Evolutionary conservation across 1,140 invertebrate genomes (phyloP), one percentile per base, ranked within the genome.

Genomic region (Drosophila tropicalis): DNA sequence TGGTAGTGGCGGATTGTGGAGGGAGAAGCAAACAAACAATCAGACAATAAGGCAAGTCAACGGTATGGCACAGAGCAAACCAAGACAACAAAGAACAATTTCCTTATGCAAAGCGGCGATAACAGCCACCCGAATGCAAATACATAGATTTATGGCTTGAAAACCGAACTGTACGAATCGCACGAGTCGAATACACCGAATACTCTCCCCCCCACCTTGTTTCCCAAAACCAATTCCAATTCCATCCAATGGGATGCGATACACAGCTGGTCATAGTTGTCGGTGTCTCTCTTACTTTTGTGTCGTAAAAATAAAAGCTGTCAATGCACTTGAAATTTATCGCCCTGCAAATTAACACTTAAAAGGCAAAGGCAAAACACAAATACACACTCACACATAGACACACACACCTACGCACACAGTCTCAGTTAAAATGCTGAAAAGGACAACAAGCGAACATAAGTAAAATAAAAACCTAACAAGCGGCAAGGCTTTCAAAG

Each of bases 241-340:
- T 41, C 56, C 58, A 36, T 19, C 68, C 62, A 25, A 74, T 64
- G 36, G 56, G 60, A 55, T 61, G 66, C 67, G 66, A 85, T 70
- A 58, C 68, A 73, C 67, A 77, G 67, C 76, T 78, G 76, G 44
- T 70, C 72, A 63, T 69, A 70, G 72, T 61, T 51, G 17, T 51
- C 44, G 44, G 44, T 51, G 44, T 51, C 44, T 51, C 44, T 51
- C 55, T 69, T 73, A 68, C 62, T 72, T 66, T 67, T 68, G 67
- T 76, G 71, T 70, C 68, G 82, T 86, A 82, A 86, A 87, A 86
- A 89, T 87, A 89, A 87, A 83, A 87, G 80, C 84, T 87, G 83
- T 87, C 83, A 89, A 87, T 87, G 84, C 79, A 83, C 72, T 87
- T 63, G 62, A 61, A 87, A 87, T 87, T 87, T 87, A 87, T 87